A percentile compares a stretch with the other conserved stretches of the same genome.
Conservation (phyloP, 1,140 invertebrate genomes). For the Coelopa frigida region DNA sequence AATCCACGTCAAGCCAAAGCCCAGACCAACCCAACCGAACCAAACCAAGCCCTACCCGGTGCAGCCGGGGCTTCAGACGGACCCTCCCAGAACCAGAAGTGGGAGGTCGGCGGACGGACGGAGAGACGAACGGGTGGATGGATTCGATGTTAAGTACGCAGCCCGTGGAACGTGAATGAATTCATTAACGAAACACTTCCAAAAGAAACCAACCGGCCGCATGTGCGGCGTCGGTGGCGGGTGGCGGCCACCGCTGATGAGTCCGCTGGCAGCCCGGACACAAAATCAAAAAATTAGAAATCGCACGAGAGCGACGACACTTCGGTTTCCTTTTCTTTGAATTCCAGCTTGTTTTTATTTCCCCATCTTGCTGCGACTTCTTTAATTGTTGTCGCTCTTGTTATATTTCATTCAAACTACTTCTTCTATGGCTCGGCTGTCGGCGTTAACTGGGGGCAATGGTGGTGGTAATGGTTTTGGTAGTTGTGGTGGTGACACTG, state of each 20-base stretch:
- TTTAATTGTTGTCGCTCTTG: no score
- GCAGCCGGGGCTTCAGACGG: no score
- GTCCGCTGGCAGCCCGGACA: constrained; percentile 25
- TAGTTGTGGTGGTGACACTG: no score
- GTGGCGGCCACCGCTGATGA: constrained; percentile 15
- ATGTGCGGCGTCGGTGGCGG: background rate
- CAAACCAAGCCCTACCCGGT: background rate
- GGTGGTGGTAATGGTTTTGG: no score
- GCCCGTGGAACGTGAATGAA: constrained; percentile 6
- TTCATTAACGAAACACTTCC: constrained; percentile 10
- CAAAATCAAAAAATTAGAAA: constrained; percentile 14
- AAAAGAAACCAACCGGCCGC: constrained; percentile 7
- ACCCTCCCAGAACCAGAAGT: no score
- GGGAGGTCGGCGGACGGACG: no score
- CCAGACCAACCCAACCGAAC: background rate
- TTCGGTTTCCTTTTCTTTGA: background rate
- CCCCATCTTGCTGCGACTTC: no score
- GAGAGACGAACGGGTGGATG: no score
- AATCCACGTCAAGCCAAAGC: constrained; percentile 3
- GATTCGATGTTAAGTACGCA: background rate
- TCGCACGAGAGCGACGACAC: constrained; percentile 16
- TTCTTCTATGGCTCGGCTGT: no score
- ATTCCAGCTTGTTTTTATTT: background rate
- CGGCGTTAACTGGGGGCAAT: no score
- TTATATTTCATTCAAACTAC: no score